Evolutionary conservation across 2,888 invertebrate species (phyloP).

Genomic region (Pterostichus madidus): DNA sequence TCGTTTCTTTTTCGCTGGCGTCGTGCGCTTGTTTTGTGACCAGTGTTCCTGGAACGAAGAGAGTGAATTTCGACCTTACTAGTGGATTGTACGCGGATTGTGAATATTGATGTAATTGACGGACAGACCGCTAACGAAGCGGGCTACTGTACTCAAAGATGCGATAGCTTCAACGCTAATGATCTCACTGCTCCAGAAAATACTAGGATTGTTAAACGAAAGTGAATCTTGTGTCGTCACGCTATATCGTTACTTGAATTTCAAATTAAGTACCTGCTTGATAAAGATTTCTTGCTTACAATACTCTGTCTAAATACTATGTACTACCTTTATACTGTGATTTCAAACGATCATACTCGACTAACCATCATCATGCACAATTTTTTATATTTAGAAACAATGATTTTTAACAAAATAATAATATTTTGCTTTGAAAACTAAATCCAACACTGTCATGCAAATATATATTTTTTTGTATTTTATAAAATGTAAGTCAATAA

Average conservation of each 20-base stretch:
- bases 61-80: slow-evolving; percentile 50
- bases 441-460: too few species aligned
- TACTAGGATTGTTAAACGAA: slow-evolving; percentile 63
- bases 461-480: too few species aligned
- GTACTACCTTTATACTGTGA: neutral
- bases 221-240: slow-evolving; percentile 65
- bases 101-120: slow-evolving; percentile 60
- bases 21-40: neutral
- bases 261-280: slow-evolving; percentile 40
- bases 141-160: slow-evolving; percentile 46
- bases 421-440: too few species aligned
- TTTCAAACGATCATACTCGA: too few species aligned
- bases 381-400: too few species aligned
- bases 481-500: neutral
- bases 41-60: neutral
- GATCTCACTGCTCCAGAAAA: slow-evolving; percentile 62
- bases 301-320: slow-evolving; percentile 4
- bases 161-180: slow-evolving; percentile 52
- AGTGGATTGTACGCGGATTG: slow-evolving; percentile 2
- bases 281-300: slow-evolving; percentile 34
- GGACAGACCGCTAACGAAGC: slow-evolving; percentile 45
- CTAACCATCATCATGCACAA: too few species aligned
- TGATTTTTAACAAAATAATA: too few species aligned
- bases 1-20: slow-evolving; percentile 20
- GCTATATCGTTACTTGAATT: slow-evolving; percentile 54